phyloP scores from a whole-genome alignment of 2,888 invertebrate species.

The Troilus luridus region DNA sequence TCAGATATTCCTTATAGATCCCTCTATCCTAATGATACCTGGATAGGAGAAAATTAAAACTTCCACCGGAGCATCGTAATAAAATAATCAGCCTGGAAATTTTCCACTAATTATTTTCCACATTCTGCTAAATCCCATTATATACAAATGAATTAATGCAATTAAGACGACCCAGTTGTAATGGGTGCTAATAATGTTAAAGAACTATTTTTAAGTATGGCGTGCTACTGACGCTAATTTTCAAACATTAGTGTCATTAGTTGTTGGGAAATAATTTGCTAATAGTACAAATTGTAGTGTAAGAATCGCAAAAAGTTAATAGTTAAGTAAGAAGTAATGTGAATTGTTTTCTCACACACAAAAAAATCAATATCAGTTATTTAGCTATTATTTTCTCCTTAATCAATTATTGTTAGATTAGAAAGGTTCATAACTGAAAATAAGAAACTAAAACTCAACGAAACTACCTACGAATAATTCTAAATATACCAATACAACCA shows the following conservation, averaged over 20 bases:
- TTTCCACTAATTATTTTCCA: background rate
- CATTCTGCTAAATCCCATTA: background rate
- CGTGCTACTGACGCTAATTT: background rate
- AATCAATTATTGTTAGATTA: too few species aligned
- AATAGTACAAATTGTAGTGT: background rate
- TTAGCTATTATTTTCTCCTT: too few species aligned
- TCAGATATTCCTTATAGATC: too few species aligned
- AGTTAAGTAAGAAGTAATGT: background rate
- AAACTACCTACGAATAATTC: too few species aligned
- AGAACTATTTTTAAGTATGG: background rate
- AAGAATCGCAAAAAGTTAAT: background rate
- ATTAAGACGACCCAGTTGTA: background rate
- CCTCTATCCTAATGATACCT: too few species aligned
- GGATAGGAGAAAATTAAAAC: too few species aligned
- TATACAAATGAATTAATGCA: background rate
- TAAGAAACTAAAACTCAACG: too few species aligned
- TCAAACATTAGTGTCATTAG: background rate
- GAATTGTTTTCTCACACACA: background rate
- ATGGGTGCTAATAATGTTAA: background rate
- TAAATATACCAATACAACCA: background rate
- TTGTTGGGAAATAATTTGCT: background rate
- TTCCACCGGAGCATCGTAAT: too few species aligned
- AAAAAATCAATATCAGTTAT: background rate
- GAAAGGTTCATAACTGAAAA: too few species aligned
- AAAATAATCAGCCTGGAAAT: background rate